phyloP scores from a whole-genome alignment of 2,113 vertebrate genomes.

The Psephotus haematonotus region DNA sequence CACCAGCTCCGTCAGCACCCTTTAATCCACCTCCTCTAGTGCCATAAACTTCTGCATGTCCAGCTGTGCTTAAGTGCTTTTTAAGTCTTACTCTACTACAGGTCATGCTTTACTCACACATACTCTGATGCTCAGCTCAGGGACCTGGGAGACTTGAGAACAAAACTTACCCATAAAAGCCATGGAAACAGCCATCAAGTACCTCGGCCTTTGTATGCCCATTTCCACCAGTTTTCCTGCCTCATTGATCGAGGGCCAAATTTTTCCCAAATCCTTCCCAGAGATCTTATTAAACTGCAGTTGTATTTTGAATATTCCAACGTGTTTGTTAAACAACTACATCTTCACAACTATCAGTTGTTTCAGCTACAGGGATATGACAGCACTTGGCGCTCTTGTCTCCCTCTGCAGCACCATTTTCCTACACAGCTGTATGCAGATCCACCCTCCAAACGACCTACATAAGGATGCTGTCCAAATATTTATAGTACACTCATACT shows the following conservation, averaged over 20 bases:
- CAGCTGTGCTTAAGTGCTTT: not conserved
- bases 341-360: not conserved
- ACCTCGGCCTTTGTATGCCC: not conserved
- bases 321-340: not conserved
- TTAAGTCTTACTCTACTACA: not conserved
- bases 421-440: not conserved
- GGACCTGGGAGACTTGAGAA: not conserved
- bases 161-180: not conserved
- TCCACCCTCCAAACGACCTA: not conserved
- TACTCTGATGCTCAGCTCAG: not conserved
- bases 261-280: not conserved
- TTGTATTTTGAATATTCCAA: not conserved
- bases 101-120: not conserved
- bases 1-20: not conserved
- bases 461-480: not conserved
- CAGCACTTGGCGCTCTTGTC: not conserved
- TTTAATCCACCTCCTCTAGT: not conserved
- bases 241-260: rapidly evolving
- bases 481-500: not conserved
- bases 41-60: not conserved
- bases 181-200: not conserved
- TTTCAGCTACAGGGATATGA: not conserved
- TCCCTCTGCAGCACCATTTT: not conserved
- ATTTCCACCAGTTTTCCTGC: not conserved
- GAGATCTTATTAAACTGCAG: not conserved